phyloP scores from a whole-genome alignment of 2,888 invertebrate species.

The Chrysolina oricalcia region DNA sequence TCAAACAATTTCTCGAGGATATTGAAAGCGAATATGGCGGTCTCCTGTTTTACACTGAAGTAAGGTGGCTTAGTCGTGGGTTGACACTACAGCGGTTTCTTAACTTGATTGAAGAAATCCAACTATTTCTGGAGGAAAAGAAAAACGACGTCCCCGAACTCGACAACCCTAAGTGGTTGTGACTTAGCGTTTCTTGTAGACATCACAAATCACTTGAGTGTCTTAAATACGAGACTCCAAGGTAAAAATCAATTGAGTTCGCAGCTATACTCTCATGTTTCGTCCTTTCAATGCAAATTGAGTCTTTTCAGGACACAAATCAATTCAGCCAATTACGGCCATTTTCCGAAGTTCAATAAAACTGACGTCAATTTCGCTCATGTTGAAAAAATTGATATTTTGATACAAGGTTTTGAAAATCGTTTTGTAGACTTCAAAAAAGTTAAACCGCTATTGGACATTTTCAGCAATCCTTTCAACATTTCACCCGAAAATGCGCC shows the following conservation, averaged over 20 bases:
- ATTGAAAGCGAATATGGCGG: constrained; percentile 20
- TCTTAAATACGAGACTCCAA: constrained; percentile 27
- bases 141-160: constrained; percentile 32
- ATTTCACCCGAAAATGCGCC: constrained; percentile 24
- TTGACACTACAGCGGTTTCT: constrained; percentile 28
- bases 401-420: constrained; percentile 30
- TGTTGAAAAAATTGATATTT: no score
- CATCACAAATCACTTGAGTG: constrained; percentile 27
- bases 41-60: constrained; percentile 34
- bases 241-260: constrained; percentile 23
- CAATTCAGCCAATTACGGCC: no score
- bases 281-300: constrained; percentile 21
- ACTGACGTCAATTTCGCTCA: no score
- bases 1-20: no score
- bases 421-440: constrained; percentile 17
- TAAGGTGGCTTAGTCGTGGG: constrained; percentile 37
- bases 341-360: no score
- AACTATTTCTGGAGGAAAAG: no score
- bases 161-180: constrained; percentile 30
- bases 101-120: no score
- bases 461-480: constrained; percentile 26
- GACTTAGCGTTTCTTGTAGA: constrained; percentile 34
- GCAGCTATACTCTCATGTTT: neutral
- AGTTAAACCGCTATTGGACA: no score
- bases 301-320: no score